Percentiles rank a stretch among this genome's conserved stretches.
Evolutionary conservation across 2,797 vertebrate species (phyloP).

Genomic region (Gymnocypris eckloni): DNA sequence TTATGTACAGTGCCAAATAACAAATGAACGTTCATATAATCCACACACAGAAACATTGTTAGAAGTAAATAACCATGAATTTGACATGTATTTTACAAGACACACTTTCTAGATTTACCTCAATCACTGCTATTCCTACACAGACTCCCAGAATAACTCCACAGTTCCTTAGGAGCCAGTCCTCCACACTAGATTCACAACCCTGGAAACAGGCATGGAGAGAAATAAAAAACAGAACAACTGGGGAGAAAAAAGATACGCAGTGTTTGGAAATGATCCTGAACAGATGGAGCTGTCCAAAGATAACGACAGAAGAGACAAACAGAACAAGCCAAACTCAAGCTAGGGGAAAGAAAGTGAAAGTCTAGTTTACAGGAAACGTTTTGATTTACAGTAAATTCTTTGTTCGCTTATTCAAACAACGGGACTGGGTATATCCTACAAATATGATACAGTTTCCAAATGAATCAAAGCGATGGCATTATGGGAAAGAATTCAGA

Average conservation of each 20-base stretch:
- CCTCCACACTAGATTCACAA: constrained; percentile 83
- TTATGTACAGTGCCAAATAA: not conserved
- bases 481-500: not conserved
- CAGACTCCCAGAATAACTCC: constrained; percentile 91
- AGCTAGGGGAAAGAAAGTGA: constrained; percentile 40
- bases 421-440: not conserved
- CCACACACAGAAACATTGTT: not conserved
- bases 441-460: not conserved
- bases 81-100: constrained; percentile 18
- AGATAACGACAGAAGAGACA: constrained; percentile 69
- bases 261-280: constrained; percentile 56
- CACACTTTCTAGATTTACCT: constrained; percentile 72
- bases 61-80: not conserved
- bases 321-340: constrained; percentile 56
- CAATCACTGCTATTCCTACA: constrained; percentile 84
- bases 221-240: constrained; percentile 10
- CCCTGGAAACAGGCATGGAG: constrained; percentile 74
- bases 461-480: not conserved
- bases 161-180: constrained; percentile 88
- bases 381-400: not conserved
- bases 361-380: not conserved
- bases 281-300: constrained; percentile 69
- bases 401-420: not conserved
- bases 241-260: not conserved
- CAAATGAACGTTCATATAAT: not conserved